Base-by-base conservation (phyloP, 2,113 vertebrate genomes). In the Boleophthalmus pectinirostris region DNA sequence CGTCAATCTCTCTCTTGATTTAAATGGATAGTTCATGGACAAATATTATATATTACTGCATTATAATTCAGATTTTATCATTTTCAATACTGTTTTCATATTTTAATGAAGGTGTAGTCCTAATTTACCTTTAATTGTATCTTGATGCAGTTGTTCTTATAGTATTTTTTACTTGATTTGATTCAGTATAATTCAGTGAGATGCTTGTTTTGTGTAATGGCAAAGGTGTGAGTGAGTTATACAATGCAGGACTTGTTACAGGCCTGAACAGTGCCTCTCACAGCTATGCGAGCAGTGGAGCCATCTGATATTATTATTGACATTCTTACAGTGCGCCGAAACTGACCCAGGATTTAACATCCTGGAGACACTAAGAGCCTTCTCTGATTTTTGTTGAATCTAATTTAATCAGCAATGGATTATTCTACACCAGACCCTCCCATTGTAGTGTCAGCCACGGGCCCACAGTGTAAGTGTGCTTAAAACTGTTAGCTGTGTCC, bases 401-500 rank as follows among this genome's bases (percentile, higher is more conserved):
- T 65, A 38, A 9, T 77, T 87, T 81, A 81, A 90, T 87, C 82
- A 82, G 24, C 53, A 35, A 58, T 80, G 87, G 85, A 89, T 92
- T 88, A 86, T 82, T 89, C 80, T 67, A 33, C 83, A 71, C 68
- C 78, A 84, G 38, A 80, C 82, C 23, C 80, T 73, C 70, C 82
- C 74, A 73, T 90, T 91, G 85, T 85, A 4, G 15, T 54, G 43
- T 63, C 70, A 83, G 46, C 79, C 66, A 16, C 70, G 25, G 33
- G 23, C 71, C 74, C n/a, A 57, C 73, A 66, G 82, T 2, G 53
- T 53, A 82, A 85, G 76, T 81, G 83, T 80, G 68, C 57, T 74
- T 87, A 87, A 87, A 82, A 69, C 83, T 72, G 82, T 90, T 88
- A 85, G 73, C 81, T 83, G 86, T 83, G 81, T 85, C 84, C 58